Evolutionary conservation across 92 coral and sea anemone genomes (phyloP).

Genomic region (Chrysogorgia sp.): DNA sequence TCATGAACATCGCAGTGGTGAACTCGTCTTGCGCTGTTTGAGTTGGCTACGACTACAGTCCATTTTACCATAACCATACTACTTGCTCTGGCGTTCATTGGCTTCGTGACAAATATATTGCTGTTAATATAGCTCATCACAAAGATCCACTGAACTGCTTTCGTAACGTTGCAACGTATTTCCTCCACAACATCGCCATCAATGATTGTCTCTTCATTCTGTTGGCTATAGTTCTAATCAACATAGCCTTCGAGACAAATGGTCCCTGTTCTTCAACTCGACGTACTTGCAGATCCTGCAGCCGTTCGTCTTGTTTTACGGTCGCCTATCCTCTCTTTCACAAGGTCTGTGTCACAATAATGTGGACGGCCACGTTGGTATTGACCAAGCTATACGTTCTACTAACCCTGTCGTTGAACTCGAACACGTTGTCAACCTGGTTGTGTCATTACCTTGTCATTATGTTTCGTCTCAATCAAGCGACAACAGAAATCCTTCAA

Average conservation of each 20-base stretch:
- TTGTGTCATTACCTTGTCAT: not conserved
- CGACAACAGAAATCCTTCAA: not conserved
- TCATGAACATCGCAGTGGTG: not conserved
- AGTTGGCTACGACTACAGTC: not conserved
- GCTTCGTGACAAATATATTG: not conserved
- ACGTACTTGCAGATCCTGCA: not conserved
- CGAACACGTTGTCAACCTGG: not conserved
- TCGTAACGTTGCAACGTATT: not conserved
- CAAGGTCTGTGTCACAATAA: not conserved
- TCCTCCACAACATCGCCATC: not conserved
- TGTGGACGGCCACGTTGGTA: not conserved
- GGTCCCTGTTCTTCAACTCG: not conserved
- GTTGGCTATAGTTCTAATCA: not conserved
- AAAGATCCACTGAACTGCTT: constrained; percentile 1
- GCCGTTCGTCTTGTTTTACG: not conserved
- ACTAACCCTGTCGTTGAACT: not conserved
- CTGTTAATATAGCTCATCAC: not conserved
- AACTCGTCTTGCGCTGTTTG: not conserved
- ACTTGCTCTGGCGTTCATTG: not conserved
- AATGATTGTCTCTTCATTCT: not conserved
- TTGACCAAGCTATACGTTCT: not conserved
- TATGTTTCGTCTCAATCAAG: not conserved
- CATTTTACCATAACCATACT: not conserved
- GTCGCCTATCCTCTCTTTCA: not conserved
- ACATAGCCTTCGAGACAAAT: not conserved